Evolutionary conservation across 2,888 invertebrate genomes (phyloP).

Genomic region (Hydroisotoma schaefferi): DNA sequence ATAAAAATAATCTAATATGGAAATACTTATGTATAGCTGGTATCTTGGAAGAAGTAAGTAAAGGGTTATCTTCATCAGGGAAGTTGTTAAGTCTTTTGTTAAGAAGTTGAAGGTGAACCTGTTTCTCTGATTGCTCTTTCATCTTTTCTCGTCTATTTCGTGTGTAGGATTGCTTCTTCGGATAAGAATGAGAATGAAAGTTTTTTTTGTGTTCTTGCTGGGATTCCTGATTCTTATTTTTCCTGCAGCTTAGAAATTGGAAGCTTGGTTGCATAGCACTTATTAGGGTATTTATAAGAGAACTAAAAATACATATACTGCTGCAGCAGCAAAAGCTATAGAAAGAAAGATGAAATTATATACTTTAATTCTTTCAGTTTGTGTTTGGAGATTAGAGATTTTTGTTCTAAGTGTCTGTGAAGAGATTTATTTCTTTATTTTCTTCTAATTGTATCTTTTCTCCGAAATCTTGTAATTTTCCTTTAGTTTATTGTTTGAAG

Average conservation of each 20-base stretch:
- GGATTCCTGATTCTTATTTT: not conserved
- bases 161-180: not conserved
- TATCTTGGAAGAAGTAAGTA: not conserved
- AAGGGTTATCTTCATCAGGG: not conserved
- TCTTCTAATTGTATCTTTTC: too few relatives aligned
- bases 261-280: not conserved
- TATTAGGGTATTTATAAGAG: too few relatives aligned
- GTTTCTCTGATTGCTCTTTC: conserved; percentile 7
- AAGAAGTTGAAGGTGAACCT: conserved; percentile 31
- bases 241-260: not conserved
- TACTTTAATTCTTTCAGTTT: too few relatives aligned
- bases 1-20: too few relatives aligned
- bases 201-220: not conserved
- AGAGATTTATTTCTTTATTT: too few relatives aligned
- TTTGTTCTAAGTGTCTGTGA: too few relatives aligned
- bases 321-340: not conserved
- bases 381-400: too few relatives aligned
- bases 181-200: not conserved
- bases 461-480: too few relatives aligned
- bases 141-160: not conserved
- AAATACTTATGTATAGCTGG: too few relatives aligned
- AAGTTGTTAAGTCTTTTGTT: not conserved
- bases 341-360: not conserved
- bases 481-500: too few relatives aligned
- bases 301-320: too few relatives aligned